Evolutionary conservation across 2,113 vertebrate genomes (phyloP), one percentile per base, ranked within the genome.

Genomic region (Passer montanus): DNA sequence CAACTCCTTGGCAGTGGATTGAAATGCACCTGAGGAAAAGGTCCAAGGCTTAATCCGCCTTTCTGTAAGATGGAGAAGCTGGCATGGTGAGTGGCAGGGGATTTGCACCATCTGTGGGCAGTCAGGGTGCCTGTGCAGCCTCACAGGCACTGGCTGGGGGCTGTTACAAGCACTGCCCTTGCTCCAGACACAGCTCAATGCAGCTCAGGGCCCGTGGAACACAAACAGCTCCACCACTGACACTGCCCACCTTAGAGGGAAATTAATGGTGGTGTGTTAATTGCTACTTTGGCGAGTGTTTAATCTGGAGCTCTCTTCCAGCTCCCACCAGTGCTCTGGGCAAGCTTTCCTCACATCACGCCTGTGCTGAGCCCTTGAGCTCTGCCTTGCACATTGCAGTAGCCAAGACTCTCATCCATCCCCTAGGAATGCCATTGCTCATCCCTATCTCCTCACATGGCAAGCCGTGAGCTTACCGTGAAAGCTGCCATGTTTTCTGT

Each of bases 241-340:
- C 55, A 37, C 68, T 2, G 1, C 50, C 9, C 10, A 2, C 21
- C 79, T 70, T 9, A 35, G 49, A 46, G 55, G 41, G 47, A 59
- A 68, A 93, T 84, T 70, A 72, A 94, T 80, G 70, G 50, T 5
- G 22, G 10, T 31, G 28, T 7, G 31, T 70, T 95, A 80, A 94
- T 93, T 85, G 85, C 85, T 96, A 9, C 56, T 90, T 49, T 90
- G 82, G 85, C 92, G 88, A 35, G 64, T 13, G 13, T 59, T 56
- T 88, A 9, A 69, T 77, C 75, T 88, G 44, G 33, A 83, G 35
- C 55, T 67, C 44, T 59, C 59, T 75, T 86, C 67, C 72, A 41
- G 1, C 91, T 96, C 93, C 93, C 79, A 86, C 75, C 79, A 10
- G 43, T 27, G 59, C 85, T 83, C 63, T 30, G 74, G 67, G 37